These are phyloP conservation scores for Microctonus brassicae DNA, from an alignment of 2,888 invertebrate species.

Conservation along the genomic window DNA sequence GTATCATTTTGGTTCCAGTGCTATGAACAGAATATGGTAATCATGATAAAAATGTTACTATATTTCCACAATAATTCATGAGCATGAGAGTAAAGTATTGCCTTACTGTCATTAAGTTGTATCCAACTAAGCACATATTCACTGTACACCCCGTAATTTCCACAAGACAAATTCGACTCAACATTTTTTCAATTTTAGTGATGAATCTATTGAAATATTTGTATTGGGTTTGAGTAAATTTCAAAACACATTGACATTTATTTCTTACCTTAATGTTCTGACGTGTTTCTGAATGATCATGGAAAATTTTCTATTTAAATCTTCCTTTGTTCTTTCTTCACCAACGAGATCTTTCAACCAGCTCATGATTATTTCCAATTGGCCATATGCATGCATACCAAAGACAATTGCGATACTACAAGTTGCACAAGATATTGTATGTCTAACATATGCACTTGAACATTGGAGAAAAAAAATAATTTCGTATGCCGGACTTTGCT, in stretches of 20 bases:
- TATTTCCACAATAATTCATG: too few species aligned
- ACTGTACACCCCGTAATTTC: conserved; percentile 47
- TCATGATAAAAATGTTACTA: too few species aligned
- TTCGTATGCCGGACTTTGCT: conserved; percentile 50
- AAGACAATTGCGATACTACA: conserved; percentile 52
- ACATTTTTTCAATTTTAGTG: conserved; percentile 35
- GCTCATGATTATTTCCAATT: conserved; percentile 39
- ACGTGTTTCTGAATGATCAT: conserved; percentile 32
- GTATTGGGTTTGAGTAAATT: too few species aligned
- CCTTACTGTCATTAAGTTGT: background rate
- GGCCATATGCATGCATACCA: conserved; percentile 55
- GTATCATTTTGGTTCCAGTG: too few species aligned
- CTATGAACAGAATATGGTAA: too few species aligned
- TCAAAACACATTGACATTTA: too few species aligned
- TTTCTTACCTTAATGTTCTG: conserved; percentile 32
- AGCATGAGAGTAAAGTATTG: too few species aligned
- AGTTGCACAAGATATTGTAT: conserved; percentile 46
- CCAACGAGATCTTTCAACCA: conserved; percentile 39
- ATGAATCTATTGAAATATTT: too few species aligned
- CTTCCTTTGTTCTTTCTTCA: background rate
- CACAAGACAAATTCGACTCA: conserved; percentile 46
- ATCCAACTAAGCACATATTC: background rate
- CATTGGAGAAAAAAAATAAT: conserved; percentile 51
- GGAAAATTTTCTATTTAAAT: conserved; percentile 2
- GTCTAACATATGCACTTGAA: conserved; percentile 49